These are phyloP conservation scores for Drosophila mettleri DNA, from an alignment of 2,888 invertebrate genomes.

Conservation along the genomic window DNA sequence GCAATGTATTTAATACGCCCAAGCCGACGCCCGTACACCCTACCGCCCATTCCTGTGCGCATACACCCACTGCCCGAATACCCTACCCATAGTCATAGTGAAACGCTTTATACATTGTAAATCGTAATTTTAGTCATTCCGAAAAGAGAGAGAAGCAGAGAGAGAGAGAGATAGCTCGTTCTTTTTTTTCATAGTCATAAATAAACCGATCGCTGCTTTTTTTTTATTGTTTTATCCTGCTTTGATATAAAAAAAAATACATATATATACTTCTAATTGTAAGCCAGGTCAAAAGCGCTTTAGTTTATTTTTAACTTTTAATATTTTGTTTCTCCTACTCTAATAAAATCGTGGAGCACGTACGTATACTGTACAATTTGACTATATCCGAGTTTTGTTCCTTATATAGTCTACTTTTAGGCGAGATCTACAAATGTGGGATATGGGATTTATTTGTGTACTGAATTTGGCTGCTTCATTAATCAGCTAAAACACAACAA, in stretches of 20 bases:
- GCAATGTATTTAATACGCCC: constrained; percentile 60
- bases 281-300: constrained; percentile 49
- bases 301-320: constrained; percentile 12
- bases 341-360: constrained; percentile 42
- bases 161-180: constrained; percentile 1
- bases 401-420: constrained; percentile 7
- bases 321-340: constrained; percentile 42
- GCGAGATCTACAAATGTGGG: not conserved
- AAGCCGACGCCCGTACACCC: constrained; percentile 23
- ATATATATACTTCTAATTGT: constrained; percentile 46
- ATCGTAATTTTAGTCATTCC: constrained; percentile 71
- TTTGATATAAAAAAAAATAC: constrained; percentile 47
- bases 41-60: constrained; percentile 3
- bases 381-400: not conserved
- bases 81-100: constrained; percentile 58
- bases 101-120: constrained; percentile 78
- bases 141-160: constrained; percentile 16
- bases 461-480: not conserved
- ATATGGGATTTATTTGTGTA: not conserved
- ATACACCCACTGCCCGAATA: constrained; percentile 7
- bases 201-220: constrained; percentile 68
- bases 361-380: constrained; percentile 15
- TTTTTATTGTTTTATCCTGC: constrained; percentile 45
- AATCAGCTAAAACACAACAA: not conserved
- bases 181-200: constrained; percentile 59